Evolutionary conservation across 2,888 invertebrate genomes (phyloP).

Genomic region (Cryptophagus acutangulus): DNA sequence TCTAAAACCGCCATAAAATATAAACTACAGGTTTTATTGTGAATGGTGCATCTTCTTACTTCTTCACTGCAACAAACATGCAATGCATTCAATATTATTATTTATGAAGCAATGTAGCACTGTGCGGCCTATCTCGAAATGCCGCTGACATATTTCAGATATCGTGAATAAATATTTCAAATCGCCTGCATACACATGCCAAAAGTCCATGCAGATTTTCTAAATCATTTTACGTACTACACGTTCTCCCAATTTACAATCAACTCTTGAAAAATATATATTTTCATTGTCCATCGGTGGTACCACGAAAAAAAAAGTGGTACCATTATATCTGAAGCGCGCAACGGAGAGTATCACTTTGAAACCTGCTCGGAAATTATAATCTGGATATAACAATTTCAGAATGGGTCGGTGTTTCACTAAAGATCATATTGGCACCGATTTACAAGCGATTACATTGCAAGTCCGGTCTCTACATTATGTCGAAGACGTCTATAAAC

Average conservation of each 20-base stretch:
- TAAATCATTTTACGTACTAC: no score
- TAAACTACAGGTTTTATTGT: no score
- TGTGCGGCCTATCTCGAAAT: slow-evolving; percentile 26
- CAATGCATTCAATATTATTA: slow-evolving; percentile 30
- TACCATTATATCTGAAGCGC: no score
- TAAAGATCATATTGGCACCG: slow-evolving; percentile 38
- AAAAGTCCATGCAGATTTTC: slow-evolving; percentile 20
- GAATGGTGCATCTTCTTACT: slow-evolving; percentile 25
- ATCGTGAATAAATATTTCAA: slow-evolving; percentile 32
- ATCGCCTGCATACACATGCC: slow-evolving; percentile 27
- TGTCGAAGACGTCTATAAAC: slow-evolving; percentile 31
- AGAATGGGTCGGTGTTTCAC: slow-evolving; percentile 30
- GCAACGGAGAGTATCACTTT: slow-evolving; percentile 17
- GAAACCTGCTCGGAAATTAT: slow-evolving; percentile 20
- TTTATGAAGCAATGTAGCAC: slow-evolving; percentile 31
- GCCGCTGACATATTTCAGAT: slow-evolving; percentile 33
- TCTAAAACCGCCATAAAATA: no score
- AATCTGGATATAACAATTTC: slow-evolving; percentile 25
- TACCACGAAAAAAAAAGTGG: no score
- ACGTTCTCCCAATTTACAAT: no score
- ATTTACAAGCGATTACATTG: slow-evolving; percentile 38
- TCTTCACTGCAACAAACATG: slow-evolving; percentile 24
- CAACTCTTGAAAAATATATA: no score
- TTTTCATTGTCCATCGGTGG: no score
- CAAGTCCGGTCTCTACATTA: slow-evolving; percentile 30